Evolutionary conservation across 23 tunicate species (phyloP), one percentile per base, ranked within the genome.

Genomic region (Corella eumyota): DNA sequence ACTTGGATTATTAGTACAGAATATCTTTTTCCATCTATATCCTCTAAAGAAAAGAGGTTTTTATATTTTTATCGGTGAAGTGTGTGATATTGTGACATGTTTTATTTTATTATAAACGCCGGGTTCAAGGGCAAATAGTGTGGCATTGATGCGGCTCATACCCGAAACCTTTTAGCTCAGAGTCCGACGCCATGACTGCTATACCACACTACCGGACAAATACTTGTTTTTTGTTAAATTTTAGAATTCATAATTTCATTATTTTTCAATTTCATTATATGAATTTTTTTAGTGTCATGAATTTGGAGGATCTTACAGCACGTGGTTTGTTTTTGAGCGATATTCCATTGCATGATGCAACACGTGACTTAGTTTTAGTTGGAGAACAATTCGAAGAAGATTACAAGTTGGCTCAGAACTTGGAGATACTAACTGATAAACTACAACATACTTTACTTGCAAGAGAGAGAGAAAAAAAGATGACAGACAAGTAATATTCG

Each of bases 361-460:
- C 96, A 17, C 59, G 96, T 35, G 96, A 88, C 61, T 58, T 88
- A 24, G 25, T 88, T 11, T 49, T 77, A 67, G 61, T 88, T 34
- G 81, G 88, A 17, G 96, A 88, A 50, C 96, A 88, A 46, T 88
- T 88, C 37, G 79, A 75, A 62, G 83, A 88, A 62, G 96, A 88
- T 34, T 88, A 88, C 63, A 75, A 73, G 48, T 75, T 88, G 22
- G 96, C 96, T 2, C 82, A 88, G 56, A 72, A 63, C 33, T 67
- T 88, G 9, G 96, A 88, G 66, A 88, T 88, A 26, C 63, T 88
- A 6, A 88, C 96, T 0, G 96, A 88, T 58, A 88, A 88, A 51
- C 77, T 88, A 15, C 96, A 88, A 73, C 76, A 78, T 35, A 88
- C 96, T 11, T 30, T 73, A 47, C 45, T 90, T 25, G 96, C 77